Base-by-base conservation (phyloP, 2,113 vertebrate species). In the Neolamprologus ventralis region DNA sequence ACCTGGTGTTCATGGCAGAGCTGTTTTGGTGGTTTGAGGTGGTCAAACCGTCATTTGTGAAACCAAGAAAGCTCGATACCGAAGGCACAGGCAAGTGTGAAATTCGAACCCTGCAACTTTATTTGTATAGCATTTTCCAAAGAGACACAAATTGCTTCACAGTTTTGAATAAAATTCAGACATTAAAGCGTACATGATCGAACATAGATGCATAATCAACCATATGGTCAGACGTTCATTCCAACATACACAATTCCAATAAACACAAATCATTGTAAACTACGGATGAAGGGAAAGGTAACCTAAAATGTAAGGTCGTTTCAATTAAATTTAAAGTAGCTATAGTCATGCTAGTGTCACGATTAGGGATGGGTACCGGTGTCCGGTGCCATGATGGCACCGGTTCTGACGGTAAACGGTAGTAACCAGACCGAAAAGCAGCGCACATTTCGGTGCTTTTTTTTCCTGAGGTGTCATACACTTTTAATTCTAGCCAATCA, bases 21-120 rank as follows among this genome's bases (percentile, higher is more conserved):
- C 96, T 99, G 83, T 99, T 99, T 93, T 97, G 97, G 97, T 99
- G 98, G 98, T 99, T 99, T 88, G 98, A 99, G 95, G 98, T 98
- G 7, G 97, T 98, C 83, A 99, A 98, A 94, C 98, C 99, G 1
- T 97, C 97, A 1, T 99, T 99, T 93, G 98, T 99, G 49, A 97
- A 98, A 10, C 98, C 98, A 54, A 97, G 97, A 81, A 94, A 94
- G 81, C 93, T 97, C 84, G 91, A 96, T 35, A 93, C 92, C 5
- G 97, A 97, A 96, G 97, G 96, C 58, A 84, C 83, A 92, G 94
- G 94, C 82, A 89, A 91, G 90, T 84, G n/a, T 60, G 10, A 28
- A 31, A 7, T 37, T 37, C 21, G 4, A 11, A 65, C 26, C 9
- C n/a, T 13, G 10, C 7, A 65, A 65, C 60, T 37, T 65, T 3